Evolutionary conservation across 2,888 invertebrate species (phyloP), one percentile per base, ranked within the genome.

Genomic region (Eupelmus urozonus): DNA sequence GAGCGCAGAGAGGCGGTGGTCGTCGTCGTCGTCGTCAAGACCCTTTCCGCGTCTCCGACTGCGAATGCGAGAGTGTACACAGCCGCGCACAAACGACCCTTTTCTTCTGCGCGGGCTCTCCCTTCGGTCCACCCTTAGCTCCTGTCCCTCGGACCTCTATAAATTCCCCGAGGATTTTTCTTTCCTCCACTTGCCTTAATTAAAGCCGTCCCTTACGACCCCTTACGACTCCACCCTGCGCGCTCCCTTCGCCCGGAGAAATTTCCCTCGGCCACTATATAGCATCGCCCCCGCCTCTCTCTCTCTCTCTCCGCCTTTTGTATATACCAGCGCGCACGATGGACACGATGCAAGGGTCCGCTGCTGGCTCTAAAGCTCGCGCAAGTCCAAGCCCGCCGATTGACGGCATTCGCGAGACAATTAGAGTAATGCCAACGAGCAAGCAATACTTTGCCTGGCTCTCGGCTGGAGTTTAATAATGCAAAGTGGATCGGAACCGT

Each of bases 101-200:
- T 77, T 57, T 71, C 76, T 66, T 72, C 69, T 42, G n/a, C 51
- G 74, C 65, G 72, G 59, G 51, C 66, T 60, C 65, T 67, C 72
- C 80, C 76, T 75, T 72, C 70, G 57, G 69, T 70, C 34, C 59
- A 53, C 75, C 78, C 78, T 74, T 75, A 79, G n/a, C n/a, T n/a
- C 71, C 34, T 75, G 53, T 70, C 77, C 80, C 76, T 78, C 59
- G 51, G 85, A 88, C 88, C 88, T 88, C 88, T 87, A 88, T 88
- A 88, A 88, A 88, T 88, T 88, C 88, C 86, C 88, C 84, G 83
- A 86, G 85, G 88, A 88, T 88, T 88, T 88, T 88, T 88, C 88
- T 88, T 88, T 88, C 85, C 88, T 88, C 85, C 85, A 87, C 88
- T 88, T 87, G 87, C 88, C 88, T 88, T 88, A 88, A 88, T 88